Percentiles rank a stretch among this genome's conserved stretches.
phyloP scores from a whole-genome alignment of 2,888 invertebrate species.

The Spodoptera littoralis region DNA sequence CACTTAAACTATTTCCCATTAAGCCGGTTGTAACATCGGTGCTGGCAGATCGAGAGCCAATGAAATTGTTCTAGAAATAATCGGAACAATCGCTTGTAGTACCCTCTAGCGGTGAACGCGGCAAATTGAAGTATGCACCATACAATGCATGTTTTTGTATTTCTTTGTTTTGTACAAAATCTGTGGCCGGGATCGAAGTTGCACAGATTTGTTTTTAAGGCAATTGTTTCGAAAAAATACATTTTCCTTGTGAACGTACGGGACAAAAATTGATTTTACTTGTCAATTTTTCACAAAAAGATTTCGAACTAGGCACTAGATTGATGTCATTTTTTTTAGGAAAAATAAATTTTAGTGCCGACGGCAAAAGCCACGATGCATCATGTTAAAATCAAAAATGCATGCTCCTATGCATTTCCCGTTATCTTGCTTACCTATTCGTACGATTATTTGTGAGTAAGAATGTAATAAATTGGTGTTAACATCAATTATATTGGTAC shows the following conservation, averaged over 20 bases:
- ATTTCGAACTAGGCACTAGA: too few relatives aligned
- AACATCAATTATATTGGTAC: too few relatives aligned
- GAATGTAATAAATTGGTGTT: too few relatives aligned
- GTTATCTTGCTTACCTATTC: too few relatives aligned
- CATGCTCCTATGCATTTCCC: too few relatives aligned
- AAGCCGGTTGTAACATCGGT: slow-evolving; percentile 51
- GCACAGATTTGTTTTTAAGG: slow-evolving; percentile 5
- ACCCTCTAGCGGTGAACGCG: slow-evolving; percentile 43
- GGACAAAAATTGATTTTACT: too few relatives aligned
- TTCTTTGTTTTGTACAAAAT: slow-evolving; percentile 37
- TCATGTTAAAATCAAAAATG: too few relatives aligned
- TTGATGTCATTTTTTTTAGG: too few relatives aligned
- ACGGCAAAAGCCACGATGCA: too few relatives aligned
- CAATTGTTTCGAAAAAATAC: slow-evolving; percentile 16
- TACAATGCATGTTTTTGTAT: slow-evolving; percentile 44
- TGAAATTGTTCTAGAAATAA: slow-evolving; percentile 61
- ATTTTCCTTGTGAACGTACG: slow-evolving; percentile 5
- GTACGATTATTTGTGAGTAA: too few relatives aligned
- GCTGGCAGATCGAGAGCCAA: slow-evolving; percentile 58
- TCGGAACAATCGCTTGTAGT: slow-evolving; percentile 57
- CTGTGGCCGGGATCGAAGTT: slow-evolving; percentile 26
- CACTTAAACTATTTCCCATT: slow-evolving; percentile 54
- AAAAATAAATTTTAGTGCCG: too few relatives aligned
- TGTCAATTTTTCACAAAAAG: too few relatives aligned
- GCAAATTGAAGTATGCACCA: slow-evolving; percentile 48